phyloP scores from a whole-genome alignment of 2,797 vertebrate genomes.

The Macropodus opercularis region DNA sequence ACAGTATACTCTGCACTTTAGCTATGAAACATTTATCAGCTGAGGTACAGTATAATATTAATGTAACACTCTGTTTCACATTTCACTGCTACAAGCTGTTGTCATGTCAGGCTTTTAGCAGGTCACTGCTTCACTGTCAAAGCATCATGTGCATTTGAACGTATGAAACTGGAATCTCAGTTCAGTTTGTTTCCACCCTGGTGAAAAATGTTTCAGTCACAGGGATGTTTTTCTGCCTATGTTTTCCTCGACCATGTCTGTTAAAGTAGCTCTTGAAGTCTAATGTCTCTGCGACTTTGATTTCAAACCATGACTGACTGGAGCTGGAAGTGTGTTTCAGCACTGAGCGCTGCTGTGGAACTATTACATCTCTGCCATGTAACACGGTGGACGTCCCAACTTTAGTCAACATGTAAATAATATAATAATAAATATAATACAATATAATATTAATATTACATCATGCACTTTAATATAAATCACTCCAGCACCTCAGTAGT shows the following conservation, averaged over 20 bases:
- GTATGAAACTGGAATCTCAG: neutral
- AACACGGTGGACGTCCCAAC: no score
- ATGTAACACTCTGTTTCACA: constrained; percentile 1
- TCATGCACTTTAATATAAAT: no score
- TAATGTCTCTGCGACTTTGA: neutral
- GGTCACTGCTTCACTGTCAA: constrained; percentile 4
- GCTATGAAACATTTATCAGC: constrained; percentile 29
- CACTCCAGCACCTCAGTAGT: no score
- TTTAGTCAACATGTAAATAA: no score
- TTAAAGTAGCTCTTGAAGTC: no score
- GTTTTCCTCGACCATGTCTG: no score
- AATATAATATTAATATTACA: no score
- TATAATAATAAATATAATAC: no score
- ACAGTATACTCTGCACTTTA: neutral
- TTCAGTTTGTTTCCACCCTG: neutral
- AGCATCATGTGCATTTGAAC: neutral
- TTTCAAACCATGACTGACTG: neutral
- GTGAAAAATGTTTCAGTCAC: neutral
- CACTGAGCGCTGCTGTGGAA: no score
- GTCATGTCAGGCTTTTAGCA: neutral
- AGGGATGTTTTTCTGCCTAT: neutral
- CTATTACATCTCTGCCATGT: no score
- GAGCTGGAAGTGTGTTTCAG: no score
- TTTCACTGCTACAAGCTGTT: neutral
- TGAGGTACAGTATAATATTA: constrained; percentile 7